Conservation (phyloP, 64 coral and sea anemone genomes). For the Dendrophyllia cribrosa region DNA sequence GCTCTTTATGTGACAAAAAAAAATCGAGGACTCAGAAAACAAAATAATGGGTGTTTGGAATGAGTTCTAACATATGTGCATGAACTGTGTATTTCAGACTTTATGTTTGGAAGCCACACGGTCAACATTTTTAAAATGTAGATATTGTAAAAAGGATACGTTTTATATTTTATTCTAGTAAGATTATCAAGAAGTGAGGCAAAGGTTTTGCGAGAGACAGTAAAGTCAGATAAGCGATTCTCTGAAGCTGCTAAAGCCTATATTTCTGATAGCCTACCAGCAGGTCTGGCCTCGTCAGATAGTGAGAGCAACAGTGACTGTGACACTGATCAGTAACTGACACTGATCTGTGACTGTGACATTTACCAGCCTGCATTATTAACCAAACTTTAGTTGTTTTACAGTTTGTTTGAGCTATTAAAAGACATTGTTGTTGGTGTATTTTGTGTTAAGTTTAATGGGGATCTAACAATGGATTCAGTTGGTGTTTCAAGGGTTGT, state of each 20-base stretch:
- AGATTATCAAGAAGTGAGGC: conserved; percentile 2
- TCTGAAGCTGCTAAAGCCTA: background rate
- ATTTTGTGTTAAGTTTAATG: background rate
- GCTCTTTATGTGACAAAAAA: too few species aligned
- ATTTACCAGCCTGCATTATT: background rate
- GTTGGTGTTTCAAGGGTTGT: background rate
- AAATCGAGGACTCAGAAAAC: too few species aligned
- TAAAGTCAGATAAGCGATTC: conserved; percentile 8
- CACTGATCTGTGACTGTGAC: conserved; percentile 2
- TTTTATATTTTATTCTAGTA: background rate
- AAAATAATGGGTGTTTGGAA: too few species aligned
- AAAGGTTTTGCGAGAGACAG: conserved; percentile 6
- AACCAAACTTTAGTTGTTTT: background rate
- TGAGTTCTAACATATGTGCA: too few species aligned
- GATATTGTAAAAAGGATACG: too few species aligned
- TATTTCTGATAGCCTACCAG: background rate
- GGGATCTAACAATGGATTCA: background rate
- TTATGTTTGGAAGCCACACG: too few species aligned
- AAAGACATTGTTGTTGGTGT: background rate
- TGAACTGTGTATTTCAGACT: too few species aligned
- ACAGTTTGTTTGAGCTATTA: background rate
- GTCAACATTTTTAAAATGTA: too few species aligned
- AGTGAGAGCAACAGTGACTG: background rate
- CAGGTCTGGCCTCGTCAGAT: background rate
- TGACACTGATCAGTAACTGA: background rate